These are phyloP conservation scores for Keiferia lycopersicella DNA, from an alignment of 2,888 invertebrate species.

Conservation along the genomic window DNA sequence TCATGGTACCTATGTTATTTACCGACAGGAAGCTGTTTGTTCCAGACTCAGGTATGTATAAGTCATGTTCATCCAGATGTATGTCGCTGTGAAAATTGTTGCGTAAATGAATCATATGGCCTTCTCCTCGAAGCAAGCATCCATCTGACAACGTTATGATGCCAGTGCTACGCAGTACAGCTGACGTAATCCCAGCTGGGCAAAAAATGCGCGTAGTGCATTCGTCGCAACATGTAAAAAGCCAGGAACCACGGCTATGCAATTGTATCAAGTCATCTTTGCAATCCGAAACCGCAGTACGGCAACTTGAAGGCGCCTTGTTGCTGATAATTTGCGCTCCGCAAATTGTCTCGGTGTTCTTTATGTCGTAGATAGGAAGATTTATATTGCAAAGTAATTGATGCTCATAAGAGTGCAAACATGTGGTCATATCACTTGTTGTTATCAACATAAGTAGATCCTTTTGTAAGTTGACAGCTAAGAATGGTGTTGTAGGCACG, in stretches of 20 bases:
- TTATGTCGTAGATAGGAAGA: too few species aligned
- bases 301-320: neutral
- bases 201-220: too few species aligned
- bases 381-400: too few species aligned
- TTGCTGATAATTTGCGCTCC: too few species aligned
- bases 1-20: neutral
- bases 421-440: too few species aligned
- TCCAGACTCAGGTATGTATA: neutral
- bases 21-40: neutral
- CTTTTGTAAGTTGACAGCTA: too few species aligned
- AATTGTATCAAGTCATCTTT: neutral
- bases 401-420: too few species aligned
- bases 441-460: too few species aligned
- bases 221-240: slow-evolving; percentile 7
- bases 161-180: neutral
- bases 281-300: neutral
- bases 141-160: neutral
- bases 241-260: slow-evolving; percentile 4
- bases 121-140: too few species aligned
- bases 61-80: neutral
- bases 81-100: neutral
- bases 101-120: too few species aligned
- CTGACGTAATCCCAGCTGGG: neutral
- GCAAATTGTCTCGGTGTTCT: too few species aligned
- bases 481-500: too few species aligned